A percentile compares a stretch with the other conserved stretches of the same genome.
These are phyloP conservation scores for Pterocles burchelli DNA, from an alignment of 2,113 vertebrate species.

Conservation along the genomic window DNA sequence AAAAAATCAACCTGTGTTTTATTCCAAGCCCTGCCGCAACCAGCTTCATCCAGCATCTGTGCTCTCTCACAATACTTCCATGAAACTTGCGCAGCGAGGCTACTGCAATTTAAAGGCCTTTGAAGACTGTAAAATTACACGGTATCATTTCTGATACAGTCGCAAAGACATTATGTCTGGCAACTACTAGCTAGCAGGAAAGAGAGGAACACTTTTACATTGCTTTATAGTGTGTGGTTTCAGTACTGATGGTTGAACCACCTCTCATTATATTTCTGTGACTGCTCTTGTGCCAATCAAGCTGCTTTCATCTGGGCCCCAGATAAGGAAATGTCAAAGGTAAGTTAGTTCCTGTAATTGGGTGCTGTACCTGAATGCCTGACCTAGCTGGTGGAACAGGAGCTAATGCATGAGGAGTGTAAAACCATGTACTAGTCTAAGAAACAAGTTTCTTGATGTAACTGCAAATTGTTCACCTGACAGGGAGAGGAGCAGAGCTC, in stretches of 20 bases:
- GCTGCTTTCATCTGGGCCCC: not conserved
- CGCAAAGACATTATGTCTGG: not conserved
- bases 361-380: not conserved
- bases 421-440: rapidly evolving
- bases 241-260: not conserved
- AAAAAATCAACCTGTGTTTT: not conserved
- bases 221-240: not conserved
- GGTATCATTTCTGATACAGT: not conserved
- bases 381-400: rapidly evolving
- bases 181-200: not conserved
- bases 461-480: not conserved
- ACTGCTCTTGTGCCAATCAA: rapidly evolving
- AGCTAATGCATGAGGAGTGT: not conserved
- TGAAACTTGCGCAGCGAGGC: rapidly evolving
- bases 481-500: not conserved
- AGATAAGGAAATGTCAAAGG: not conserved
- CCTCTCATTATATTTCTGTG: not conserved
- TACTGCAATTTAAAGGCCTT: not conserved
- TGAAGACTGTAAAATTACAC: not conserved
- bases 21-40: not conserved
- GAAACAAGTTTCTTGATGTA: not conserved
- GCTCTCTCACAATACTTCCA: not conserved
- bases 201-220: not conserved
- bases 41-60: not conserved
- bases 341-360: not conserved